These are phyloP conservation scores for Trachelus stipa DNA, from an alignment of 2,888 invertebrate species.

Conservation along the genomic window DNA sequence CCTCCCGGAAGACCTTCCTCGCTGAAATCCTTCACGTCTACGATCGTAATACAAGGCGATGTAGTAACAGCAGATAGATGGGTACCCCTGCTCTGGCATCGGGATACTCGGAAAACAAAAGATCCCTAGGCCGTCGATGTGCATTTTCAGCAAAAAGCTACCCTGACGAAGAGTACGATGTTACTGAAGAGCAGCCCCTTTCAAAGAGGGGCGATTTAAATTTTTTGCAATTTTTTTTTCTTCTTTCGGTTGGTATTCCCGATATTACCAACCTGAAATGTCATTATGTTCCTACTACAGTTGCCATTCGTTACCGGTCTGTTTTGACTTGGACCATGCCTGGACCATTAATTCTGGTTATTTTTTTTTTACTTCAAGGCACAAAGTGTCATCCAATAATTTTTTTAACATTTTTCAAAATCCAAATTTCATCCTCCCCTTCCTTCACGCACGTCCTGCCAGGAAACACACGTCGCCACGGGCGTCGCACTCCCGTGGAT, in stretches of 20 bases:
- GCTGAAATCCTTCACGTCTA: neutral
- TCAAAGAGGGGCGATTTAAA: neutral
- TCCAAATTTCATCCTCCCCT: neutral
- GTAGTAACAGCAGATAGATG: neutral
- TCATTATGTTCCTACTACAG: neutral
- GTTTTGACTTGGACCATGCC: neutral
- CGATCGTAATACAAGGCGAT: neutral
- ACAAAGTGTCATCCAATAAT: neutral
- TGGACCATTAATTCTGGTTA: neutral
- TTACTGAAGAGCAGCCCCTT: neutral
- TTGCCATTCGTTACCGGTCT: neutral
- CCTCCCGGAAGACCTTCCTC: neutral
- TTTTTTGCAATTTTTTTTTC: neutral
- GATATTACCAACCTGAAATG: neutral
- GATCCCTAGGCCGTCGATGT: neutral
- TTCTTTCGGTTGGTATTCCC: neutral
- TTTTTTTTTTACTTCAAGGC: neutral
- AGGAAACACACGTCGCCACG: neutral
- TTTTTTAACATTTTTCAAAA: neutral
- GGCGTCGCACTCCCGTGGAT: neutral
- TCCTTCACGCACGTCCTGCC: no score
- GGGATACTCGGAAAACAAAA: neutral
- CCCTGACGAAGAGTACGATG: neutral
- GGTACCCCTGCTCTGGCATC: neutral
- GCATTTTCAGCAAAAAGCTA: neutral